Evolutionary conservation across 2,888 invertebrate genomes (phyloP), one percentile per base, ranked within the genome.

Genomic region (Caenorhabditis doughertyi): DNA sequence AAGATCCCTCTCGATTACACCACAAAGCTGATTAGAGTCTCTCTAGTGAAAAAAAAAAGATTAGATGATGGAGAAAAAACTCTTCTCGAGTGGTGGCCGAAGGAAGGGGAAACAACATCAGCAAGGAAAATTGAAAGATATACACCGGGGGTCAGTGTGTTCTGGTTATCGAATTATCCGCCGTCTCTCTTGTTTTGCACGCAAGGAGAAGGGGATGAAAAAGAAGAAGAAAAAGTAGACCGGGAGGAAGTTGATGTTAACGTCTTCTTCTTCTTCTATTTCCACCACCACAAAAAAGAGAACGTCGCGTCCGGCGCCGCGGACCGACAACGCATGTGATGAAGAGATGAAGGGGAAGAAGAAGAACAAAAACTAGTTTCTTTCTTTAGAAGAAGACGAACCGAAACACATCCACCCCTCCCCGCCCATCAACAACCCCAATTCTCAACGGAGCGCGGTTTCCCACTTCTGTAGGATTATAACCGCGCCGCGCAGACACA

Each of bases 131-230:
- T 11, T 16, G 44, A 44, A 11, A 53, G 44, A 39, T 47, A 62
- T 55, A 55, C n/a, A n/a, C n/a, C n/a, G n/a, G 55, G 42, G 55
- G 56, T 56, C 70, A 70, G 47, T 49, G 49, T 53, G 70, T 70
- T 70, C 56, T 56, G 56, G 42, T 56, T 70, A 70, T 70, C 65
- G 51, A 51, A 65, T 65, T 65, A 65, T 65, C 64, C 32, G n/a
- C n/a, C 27, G 25, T 32, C 51, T 47, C 44, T 42, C 44, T 47
- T 64, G 62, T 64, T 47, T 64, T 64, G 47, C 47, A 64, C 42
- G 62, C n/a, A 64, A 49, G 25, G 49, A 11, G 32, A 49, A 42
- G 23, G 9, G 16, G 39, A 32, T 27, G 62, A 47, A 2, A 47
- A 3, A 47, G 4, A 47, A 47, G 18, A 18, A 18, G 18, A 60